Base-by-base conservation (phyloP, 30 jellyfish, hydroid and myxozoan genomes). In the Cassiopea andromeda region DNA sequence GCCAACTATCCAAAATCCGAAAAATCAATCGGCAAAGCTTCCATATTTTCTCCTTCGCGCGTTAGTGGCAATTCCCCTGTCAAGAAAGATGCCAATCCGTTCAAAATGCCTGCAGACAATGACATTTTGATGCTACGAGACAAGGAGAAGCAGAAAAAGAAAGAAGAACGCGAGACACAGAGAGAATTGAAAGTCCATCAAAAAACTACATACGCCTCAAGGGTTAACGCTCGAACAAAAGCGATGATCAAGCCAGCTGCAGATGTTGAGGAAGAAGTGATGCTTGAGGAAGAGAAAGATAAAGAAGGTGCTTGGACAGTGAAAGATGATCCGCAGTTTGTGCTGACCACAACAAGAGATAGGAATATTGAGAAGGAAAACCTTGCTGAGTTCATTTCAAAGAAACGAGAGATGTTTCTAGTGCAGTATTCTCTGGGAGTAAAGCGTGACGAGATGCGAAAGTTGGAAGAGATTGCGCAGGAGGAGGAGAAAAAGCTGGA, bases 181-280 rank as follows among this genome's bases (percentile, higher is more conserved):
- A 61, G 89, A 73, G 91, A 87, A 19, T 80, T 89, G 69, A 96
- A 92, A 72, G 99, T 96, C 19, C 96, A 91, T 78, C 92, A 96
- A 82, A 96, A 96, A 59, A 83, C 98, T 46, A 96, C 99, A 46
- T 96, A 96, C 75, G 89, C 98, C n/a, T 91, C 97, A 27, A 97
- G 97, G 9, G 91, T 96, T 74, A 96, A 96, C 71, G 99, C 99
- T 45, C 91, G 98, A 58, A 96, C 99, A 2, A 96, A 91, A 76
- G 77, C 97, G n/a, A 96, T 96, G 99, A 91, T 96, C 4, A 92
- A 87, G 67, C 99, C 99, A 13, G 98, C 99, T 1, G 99, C 97
- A 27, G 99, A 96, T 78, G 92, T 97, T 12, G 99, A 96, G 45
- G 98, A 91, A 71, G 98, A 91, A 54, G 80, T 88, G 50, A 87